Evolutionary conservation across 2,113 vertebrate genomes (phyloP).

Genomic region (Petroica traversi): DNA sequence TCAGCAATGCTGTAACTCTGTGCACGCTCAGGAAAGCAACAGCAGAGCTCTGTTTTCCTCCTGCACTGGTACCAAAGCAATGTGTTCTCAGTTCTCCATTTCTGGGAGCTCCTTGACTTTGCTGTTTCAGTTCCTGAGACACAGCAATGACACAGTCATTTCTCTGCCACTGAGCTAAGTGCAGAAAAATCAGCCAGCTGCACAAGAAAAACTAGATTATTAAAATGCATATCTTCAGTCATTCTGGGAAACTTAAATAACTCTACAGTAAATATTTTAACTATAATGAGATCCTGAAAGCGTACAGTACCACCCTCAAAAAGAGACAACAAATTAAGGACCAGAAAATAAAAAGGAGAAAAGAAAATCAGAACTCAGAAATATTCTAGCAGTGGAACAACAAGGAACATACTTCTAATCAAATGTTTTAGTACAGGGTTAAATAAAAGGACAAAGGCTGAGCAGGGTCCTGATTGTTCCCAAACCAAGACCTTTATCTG

Average conservation of each 20-base stretch:
- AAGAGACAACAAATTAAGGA: neutral
- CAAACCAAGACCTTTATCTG: neutral
- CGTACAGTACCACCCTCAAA: neutral
- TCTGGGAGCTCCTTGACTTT: neutral
- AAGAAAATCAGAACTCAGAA: neutral
- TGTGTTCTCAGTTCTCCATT: neutral
- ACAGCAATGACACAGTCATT: neutral
- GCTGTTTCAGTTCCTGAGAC: neutral
- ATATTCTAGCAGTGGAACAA: neutral
- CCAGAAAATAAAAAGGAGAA: neutral
- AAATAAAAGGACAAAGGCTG: neutral
- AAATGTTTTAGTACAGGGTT: neutral
- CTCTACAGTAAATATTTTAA: neutral
- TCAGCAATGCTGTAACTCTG: neutral
- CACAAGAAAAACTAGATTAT: neutral
- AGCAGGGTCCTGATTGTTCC: neutral
- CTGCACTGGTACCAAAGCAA: neutral
- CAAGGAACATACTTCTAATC: neutral
- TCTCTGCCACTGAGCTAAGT: neutral
- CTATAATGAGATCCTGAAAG: neutral
- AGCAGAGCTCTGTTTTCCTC: neutral
- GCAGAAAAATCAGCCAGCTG: neutral
- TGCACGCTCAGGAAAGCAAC: neutral
- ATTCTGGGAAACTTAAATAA: neutral
- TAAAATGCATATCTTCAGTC: neutral